A percentile compares a stretch with the other conserved stretches of the same genome.
These are phyloP conservation scores for Sternarchorhynchus goeldii DNA, from an alignment of 2,797 vertebrate species.

Conservation along the genomic window DNA sequence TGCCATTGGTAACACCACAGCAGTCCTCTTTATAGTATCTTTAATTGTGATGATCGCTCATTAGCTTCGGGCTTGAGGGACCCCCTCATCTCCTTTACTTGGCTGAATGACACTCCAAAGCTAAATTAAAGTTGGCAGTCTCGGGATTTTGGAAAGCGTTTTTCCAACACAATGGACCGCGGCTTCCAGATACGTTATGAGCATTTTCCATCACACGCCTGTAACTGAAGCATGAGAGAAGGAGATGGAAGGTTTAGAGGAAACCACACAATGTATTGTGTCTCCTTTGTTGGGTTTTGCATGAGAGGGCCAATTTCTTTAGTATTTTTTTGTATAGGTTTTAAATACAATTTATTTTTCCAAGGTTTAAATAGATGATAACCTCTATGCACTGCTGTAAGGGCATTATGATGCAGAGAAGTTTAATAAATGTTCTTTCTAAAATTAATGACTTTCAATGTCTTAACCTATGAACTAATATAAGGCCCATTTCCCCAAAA, in stretches of 20 bases:
- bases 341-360: constrained; percentile 25
- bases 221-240: constrained; percentile 53
- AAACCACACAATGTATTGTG: constrained; percentile 20
- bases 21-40: constrained; percentile 45
- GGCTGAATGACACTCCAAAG: constrained; percentile 52
- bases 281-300: constrained; percentile 12
- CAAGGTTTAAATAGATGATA: constrained; percentile 12
- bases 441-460: constrained; percentile 14
- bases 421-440: constrained; percentile 16
- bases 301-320: background rate
- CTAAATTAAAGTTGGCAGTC: constrained; percentile 53
- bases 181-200: constrained; percentile 47
- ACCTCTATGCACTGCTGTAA: constrained; percentile 2
- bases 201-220: constrained; percentile 49
- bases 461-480: constrained; percentile 3
- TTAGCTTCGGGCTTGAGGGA: constrained; percentile 50
- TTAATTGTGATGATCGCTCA: constrained; percentile 60
- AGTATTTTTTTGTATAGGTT: background rate
- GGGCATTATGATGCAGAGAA: constrained; percentile 32
- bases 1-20: constrained; percentile 35
- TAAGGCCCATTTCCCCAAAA: background rate
- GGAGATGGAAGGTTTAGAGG: constrained; percentile 31
- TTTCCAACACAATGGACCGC: constrained; percentile 50
- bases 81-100: constrained; percentile 22
- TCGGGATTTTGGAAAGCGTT: constrained; percentile 51